A percentile compares a stretch with the other conserved stretches of the same genome.
Conservation (phyloP, 1,140 invertebrate species). For the Eubasilissa regina region DNA sequence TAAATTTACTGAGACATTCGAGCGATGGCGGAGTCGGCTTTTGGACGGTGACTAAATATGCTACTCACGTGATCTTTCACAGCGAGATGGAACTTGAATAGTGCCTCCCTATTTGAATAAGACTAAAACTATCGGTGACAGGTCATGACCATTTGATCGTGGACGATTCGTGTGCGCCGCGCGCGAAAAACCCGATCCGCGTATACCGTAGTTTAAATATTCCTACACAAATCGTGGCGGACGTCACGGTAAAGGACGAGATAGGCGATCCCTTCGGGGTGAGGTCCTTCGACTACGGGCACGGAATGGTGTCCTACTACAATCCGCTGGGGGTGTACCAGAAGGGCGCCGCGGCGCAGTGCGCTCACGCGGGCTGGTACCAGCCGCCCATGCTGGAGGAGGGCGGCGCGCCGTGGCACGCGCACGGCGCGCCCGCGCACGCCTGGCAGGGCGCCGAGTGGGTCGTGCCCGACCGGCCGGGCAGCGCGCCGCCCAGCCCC, state of each 20-base stretch:
- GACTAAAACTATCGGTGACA: too few relatives aligned
- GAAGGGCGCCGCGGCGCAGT: constrained; percentile 69
- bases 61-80: too few relatives aligned
- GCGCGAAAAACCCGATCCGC: too few relatives aligned
- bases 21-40: too few relatives aligned
- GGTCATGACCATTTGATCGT: too few relatives aligned
- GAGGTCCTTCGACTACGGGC: constrained; percentile 25
- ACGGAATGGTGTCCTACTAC: constrained; percentile 74
- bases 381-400: constrained; percentile 62
- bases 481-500: constrained; percentile 62
- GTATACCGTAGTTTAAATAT: background rate
- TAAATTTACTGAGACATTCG: too few relatives aligned
- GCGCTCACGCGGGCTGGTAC: constrained; percentile 68
- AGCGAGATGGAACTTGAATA: too few relatives aligned
- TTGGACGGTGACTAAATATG: too few relatives aligned
- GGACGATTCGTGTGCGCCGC: too few relatives aligned
- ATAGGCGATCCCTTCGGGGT: constrained; percentile 21
- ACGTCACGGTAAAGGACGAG: constrained; percentile 30
- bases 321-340: constrained; percentile 75
- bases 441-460: constrained; percentile 51
- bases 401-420: constrained; percentile 51
- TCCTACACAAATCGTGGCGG: constrained; percentile 24
- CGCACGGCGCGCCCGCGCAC: constrained; percentile 64
- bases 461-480: constrained; percentile 62
- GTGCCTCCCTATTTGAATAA: too few relatives aligned